Evolutionary conservation across 1,140 invertebrate genomes (phyloP).

Genomic region (Leptestheria dahalacensis): DNA sequence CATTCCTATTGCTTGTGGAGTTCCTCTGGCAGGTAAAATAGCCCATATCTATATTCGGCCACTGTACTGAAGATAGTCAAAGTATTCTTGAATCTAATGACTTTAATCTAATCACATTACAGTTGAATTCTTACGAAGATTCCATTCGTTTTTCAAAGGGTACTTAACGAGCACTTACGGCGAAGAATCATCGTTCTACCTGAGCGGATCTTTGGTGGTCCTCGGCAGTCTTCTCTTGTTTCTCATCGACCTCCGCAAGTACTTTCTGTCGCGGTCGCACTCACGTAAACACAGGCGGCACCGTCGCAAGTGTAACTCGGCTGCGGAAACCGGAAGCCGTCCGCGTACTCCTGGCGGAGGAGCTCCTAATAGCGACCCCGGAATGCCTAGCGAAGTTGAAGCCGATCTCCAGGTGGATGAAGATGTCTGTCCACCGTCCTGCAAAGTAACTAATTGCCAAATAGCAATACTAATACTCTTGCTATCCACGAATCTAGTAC

Average conservation of each 20-base stretch:
- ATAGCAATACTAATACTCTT: not conserved
- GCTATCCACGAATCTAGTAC: not conserved
- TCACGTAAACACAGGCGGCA: conserved; percentile 15
- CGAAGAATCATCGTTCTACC: conserved; percentile 61
- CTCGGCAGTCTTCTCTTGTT: conserved; percentile 59
- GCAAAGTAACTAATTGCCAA: conserved; percentile 12
- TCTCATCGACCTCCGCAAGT: conserved; percentile 58
- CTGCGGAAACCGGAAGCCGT: not conserved
- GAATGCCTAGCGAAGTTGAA: not conserved
- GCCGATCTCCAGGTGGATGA: conserved; percentile 6
- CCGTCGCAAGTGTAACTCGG: conserved; percentile 3
- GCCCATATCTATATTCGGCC: too few relatives aligned
- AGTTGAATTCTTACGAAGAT: too few relatives aligned
- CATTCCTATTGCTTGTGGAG: conserved; percentile 66
- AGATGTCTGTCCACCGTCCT: conserved; percentile 11
- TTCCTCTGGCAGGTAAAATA: conserved; percentile 64
- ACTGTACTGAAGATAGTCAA: too few relatives aligned
- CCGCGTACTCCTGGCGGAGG: conserved; percentile 6
- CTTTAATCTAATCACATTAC: too few relatives aligned
- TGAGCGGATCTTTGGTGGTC: conserved; percentile 58
- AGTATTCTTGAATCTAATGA: too few relatives aligned
- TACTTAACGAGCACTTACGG: conserved; percentile 36
- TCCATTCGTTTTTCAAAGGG: not conserved
- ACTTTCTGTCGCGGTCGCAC: not conserved
- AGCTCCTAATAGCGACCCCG: not conserved